These are phyloP conservation scores for Abramis brama DNA, from an alignment of 2,113 vertebrate genomes.

Conservation along the genomic window DNA sequence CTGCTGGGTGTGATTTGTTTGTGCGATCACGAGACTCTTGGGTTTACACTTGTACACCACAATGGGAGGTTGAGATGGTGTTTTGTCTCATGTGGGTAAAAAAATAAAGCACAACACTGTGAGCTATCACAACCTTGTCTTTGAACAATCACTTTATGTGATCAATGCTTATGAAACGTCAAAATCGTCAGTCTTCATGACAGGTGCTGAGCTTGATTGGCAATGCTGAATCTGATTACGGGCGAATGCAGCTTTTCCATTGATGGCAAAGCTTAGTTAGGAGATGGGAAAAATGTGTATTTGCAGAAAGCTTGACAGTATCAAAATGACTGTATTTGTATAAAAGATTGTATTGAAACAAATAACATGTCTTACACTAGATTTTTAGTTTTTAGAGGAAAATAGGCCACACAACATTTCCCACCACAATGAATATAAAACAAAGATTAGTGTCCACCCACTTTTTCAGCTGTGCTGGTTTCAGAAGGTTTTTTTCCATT, in stretches of 20 bases:
- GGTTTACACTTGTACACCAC: conserved; percentile 63
- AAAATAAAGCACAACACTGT: conserved; percentile 48
- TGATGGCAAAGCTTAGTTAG: conserved; percentile 8
- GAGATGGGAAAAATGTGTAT: conserved; percentile 36
- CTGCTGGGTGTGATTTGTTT: conserved; percentile 20
- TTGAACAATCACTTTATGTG: conserved; percentile 73
- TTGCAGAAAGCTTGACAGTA: background rate
- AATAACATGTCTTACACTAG: background rate
- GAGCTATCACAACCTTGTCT: conserved; percentile 67
- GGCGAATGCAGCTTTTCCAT: conserved; percentile 43
- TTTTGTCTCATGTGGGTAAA: conserved; percentile 39
- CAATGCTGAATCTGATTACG: conserved; percentile 57
- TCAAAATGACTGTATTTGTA: background rate
- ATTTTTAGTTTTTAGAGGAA: background rate
- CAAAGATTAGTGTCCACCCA: too few species aligned
- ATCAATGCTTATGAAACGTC: conserved; percentile 72
- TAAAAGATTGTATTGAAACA: background rate
- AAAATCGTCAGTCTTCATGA: conserved; percentile 62
- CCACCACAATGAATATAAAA: background rate
- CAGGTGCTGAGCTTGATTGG: conserved; percentile 45
- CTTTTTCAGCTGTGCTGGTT: too few species aligned
- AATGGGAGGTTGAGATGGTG: conserved; percentile 63
- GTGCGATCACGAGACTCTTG: conserved; percentile 66
- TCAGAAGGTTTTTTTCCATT: too few species aligned
- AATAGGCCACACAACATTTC: background rate